These are phyloP conservation scores for Sebastes minor DNA, from an alignment of 2,797 vertebrate genomes.

Conservation along the genomic window DNA sequence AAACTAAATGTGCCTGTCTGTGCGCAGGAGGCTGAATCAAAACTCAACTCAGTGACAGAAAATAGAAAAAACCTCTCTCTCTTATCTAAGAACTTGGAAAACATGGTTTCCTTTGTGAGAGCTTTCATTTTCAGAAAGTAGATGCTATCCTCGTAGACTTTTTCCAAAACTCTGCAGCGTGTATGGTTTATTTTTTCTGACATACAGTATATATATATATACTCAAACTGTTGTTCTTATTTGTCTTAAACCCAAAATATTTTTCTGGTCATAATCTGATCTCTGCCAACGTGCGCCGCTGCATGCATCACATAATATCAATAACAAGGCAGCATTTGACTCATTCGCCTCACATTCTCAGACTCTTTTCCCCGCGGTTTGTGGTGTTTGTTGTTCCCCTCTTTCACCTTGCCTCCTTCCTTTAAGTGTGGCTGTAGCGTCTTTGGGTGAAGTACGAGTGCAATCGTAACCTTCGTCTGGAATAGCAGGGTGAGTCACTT, in stretches of 20 bases:
- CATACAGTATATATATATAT: not conserved
- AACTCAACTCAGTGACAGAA: not conserved
- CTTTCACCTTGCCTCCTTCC: slow-evolving; percentile 51
- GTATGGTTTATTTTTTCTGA: not conserved
- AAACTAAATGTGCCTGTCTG: slow-evolving; percentile 12
- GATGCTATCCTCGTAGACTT: not conserved
- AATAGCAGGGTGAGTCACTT: slow-evolving; percentile 75
- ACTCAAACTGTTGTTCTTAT: not conserved
- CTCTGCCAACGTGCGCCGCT: not conserved
- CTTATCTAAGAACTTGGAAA: slow-evolving; percentile 22
- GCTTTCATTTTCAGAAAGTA: slow-evolving; percentile 18
- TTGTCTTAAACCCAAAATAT: not conserved
- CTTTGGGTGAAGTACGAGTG: slow-evolving; percentile 37
- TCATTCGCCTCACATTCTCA: slow-evolving; percentile 42
- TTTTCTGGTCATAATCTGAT: not conserved
- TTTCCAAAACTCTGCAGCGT: not conserved
- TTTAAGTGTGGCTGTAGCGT: slow-evolving; percentile 42
- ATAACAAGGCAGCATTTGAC: slow-evolving; percentile 13
- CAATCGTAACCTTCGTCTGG: slow-evolving; percentile 44
- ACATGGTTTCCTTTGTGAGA: not conserved
- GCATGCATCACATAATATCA: slow-evolving; percentile 1
- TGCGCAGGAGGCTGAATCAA: not conserved
- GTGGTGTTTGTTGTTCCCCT: slow-evolving; percentile 58
- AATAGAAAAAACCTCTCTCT: not conserved
- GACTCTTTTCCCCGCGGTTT: slow-evolving; percentile 49